Base-by-base conservation (phyloP, 1,140 invertebrate species). In the Araneus ventricosus region DNA sequence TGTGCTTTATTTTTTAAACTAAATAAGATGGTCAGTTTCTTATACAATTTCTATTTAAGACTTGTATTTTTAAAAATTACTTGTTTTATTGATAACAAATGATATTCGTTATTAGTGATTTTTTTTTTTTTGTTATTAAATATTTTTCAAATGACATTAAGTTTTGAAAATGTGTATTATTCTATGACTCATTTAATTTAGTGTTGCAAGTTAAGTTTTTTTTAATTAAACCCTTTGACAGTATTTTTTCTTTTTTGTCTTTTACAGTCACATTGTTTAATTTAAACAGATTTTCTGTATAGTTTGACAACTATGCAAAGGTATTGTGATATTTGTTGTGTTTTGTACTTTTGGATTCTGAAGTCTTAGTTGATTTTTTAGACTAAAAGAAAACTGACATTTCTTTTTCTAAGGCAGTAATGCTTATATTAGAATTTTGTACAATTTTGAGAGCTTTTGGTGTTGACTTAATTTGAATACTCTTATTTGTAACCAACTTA, bases 321-420 rank as follows among this genome's bases (percentile, higher is more conserved):
- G 37, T 88, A 39, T 88, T 88, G 86, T 88, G 86, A 88, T 70
- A 67, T 88, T 70, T 24, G 57, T 88, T 88, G 22, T 59, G 30
- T 70, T 59, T 86, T 61, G 45, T 61, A 67, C 17, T 75, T 75
- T 34, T 34, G 61, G 34, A 10, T 67, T 67, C n/a, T 39, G 59
- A 34, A 39, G 59, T 88, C 27, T 39, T 4, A 14, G 61, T 17
- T 67, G 30, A n/a, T 30, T 30, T n/a, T 45, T 88, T 88, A 34
- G 14, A 41, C 30, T 63, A 41, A 63, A 67, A 63, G 24, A 67
- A 67, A 67, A 27, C 45, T 86, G 27, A 30, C 7, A n/a, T 27
- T 45, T 86, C 14, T 70, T 88, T 45, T 59, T 39, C 52, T 88
- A 24, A 39, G n/a, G 27, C 6, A 30, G 84, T 14, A 67, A n/a